These are phyloP conservation scores for Cuniculus paca DNA, from an alignment of 2,797 vertebrate genomes.

Conservation along the genomic window DNA sequence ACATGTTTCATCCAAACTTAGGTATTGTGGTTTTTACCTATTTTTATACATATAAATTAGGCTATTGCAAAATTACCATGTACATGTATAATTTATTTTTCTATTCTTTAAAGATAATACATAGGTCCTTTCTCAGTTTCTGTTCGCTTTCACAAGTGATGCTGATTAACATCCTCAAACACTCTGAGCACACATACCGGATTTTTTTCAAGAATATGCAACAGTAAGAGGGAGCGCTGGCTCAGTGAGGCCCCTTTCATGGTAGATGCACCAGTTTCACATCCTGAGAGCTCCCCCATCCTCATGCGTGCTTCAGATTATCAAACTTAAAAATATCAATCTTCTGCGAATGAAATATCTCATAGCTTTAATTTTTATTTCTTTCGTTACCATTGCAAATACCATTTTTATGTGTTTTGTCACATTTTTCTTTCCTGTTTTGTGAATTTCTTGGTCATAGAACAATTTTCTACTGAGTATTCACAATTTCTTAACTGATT, in stretches of 20 bases:
- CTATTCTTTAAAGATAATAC: not conserved
- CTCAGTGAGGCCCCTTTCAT: not conserved
- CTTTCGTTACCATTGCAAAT: not conserved
- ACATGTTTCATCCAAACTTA: not conserved
- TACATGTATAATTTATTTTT: not conserved
- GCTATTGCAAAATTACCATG: not conserved
- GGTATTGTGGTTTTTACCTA: not conserved
- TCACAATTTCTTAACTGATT: not conserved
- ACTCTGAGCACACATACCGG: not conserved
- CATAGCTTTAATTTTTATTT: not conserved
- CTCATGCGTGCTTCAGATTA: not conserved
- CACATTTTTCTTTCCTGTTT: not conserved
- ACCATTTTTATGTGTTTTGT: not conserved
- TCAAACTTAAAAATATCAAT: not conserved
- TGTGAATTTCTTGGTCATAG: not conserved
- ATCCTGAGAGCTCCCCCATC: not conserved
- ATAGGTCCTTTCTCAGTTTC: not conserved
- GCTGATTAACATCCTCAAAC: not conserved
- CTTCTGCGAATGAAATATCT: not conserved
- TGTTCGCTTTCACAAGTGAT: conserved; percentile 2
- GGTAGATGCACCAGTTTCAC: not conserved
- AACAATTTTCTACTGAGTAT: not conserved
- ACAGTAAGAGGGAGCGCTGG: not conserved
- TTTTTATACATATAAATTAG: not conserved
- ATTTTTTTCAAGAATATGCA: not conserved